A percentile compares a stretch with the other conserved stretches of the same genome.
These are phyloP conservation scores for Callipepla californica DNA, from an alignment of 2,113 vertebrate species.

Conservation along the genomic window DNA sequence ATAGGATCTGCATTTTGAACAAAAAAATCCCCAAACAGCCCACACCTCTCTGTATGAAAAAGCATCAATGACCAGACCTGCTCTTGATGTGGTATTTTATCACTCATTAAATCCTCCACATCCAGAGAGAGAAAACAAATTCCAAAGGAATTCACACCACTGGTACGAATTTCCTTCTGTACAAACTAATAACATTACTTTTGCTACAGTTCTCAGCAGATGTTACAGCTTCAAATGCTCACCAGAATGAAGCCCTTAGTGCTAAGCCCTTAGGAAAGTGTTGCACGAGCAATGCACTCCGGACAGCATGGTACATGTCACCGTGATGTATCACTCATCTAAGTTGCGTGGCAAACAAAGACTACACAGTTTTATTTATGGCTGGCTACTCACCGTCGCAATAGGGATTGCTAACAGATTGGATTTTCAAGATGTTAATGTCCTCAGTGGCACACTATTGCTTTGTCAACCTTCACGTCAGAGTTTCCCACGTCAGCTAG, in stretches of 20 bases:
- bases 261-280: constrained; percentile 35
- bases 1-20: neutral
- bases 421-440: neutral
- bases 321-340: constrained; percentile 12
- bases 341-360: neutral
- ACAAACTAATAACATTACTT: constrained; percentile 9
- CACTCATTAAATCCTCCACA: neutral
- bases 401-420: neutral
- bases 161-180: constrained; percentile 42
- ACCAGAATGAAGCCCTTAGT: neutral
- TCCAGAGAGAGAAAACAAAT: constrained; percentile 16
- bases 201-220: constrained; percentile 39
- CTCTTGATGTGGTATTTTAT: constrained; percentile 9
- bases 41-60: neutral
- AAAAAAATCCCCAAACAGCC: neutral
- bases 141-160: constrained; percentile 22
- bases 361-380: neutral
- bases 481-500: neutral
- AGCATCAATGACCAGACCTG: neutral
- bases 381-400: neutral
- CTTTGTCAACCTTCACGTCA: neutral
- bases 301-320: neutral
- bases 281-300: neutral
- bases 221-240: constrained; percentile 40
- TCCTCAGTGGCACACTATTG: neutral